Percentiles rank a stretch among this genome's conserved stretches.
These are phyloP conservation scores for Scaptomyza flava DNA, from an alignment of 2,888 invertebrate genomes.

Conservation along the genomic window DNA sequence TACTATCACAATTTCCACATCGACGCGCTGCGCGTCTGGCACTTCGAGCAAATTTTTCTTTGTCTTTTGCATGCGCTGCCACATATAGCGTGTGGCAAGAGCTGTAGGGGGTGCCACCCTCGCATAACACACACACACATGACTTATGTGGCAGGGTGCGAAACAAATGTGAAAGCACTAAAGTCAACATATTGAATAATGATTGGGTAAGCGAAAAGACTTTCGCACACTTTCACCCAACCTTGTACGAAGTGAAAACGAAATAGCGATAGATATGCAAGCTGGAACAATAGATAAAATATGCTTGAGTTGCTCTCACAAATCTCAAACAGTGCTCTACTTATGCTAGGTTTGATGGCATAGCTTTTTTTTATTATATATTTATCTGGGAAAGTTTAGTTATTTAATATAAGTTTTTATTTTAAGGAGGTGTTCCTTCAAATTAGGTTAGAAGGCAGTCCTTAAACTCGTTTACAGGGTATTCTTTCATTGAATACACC, in stretches of 20 bases:
- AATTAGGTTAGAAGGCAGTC: too few species aligned
- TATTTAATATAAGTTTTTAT: too few species aligned
- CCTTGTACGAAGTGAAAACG: slow-evolving; percentile 1
- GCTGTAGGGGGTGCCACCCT: slow-evolving; percentile 1
- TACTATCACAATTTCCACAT: slow-evolving; percentile 77
- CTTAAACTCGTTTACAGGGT: slow-evolving; percentile 5
- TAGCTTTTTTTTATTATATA: neutral
- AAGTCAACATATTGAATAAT: slow-evolving; percentile 80
- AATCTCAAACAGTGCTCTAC: neutral
- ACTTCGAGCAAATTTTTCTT: slow-evolving; percentile 69
- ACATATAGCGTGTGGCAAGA: neutral
- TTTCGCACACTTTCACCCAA: slow-evolving; percentile 45
- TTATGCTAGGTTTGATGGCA: neutral
- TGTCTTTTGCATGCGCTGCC: slow-evolving; percentile 63
- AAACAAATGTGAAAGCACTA: slow-evolving; percentile 77
- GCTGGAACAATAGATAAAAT: slow-evolving; percentile 7
- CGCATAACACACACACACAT: slow-evolving; percentile 43
- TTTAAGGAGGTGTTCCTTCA: neutral
- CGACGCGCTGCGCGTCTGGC: slow-evolving; percentile 64
- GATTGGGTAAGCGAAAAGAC: slow-evolving; percentile 68
- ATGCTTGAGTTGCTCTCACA: neutral
- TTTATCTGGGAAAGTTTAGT: neutral
- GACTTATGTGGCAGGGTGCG: slow-evolving; percentile 69
- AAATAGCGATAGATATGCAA: slow-evolving; percentile 23
- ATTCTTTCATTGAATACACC: slow-evolving; percentile 14